Conservation (phyloP, 1,140 invertebrate species). For the Heliconius himera region DNA sequence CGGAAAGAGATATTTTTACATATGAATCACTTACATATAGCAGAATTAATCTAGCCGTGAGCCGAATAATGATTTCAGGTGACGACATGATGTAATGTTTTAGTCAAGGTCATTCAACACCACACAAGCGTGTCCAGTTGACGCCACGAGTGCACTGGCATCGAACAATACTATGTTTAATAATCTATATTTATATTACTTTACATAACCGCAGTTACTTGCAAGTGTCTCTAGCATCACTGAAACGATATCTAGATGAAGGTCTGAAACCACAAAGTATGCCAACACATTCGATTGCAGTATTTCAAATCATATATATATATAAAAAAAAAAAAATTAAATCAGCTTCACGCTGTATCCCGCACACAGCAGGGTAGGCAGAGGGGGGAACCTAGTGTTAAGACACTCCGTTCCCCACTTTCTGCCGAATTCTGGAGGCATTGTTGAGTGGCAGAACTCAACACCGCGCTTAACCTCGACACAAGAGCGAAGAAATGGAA, state of each 20-base stretch:
- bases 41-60: constrained; percentile 39
- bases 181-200: constrained; percentile 32
- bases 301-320: neutral
- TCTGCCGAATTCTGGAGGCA: no score
- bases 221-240: constrained; percentile 9
- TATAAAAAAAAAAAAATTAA: no score
- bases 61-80: constrained; percentile 40
- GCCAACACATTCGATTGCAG: neutral
- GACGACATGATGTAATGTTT: constrained; percentile 37
- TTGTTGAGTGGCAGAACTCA: no score
- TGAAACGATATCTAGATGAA: constrained; percentile 6
- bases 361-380: no score
- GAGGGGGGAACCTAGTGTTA: no score
- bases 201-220: constrained; percentile 21
- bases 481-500: no score
- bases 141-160: constrained; percentile 28
- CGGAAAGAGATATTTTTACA: neutral
- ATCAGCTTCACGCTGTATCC: no score
- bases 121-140: constrained; percentile 39
- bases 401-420: no score
- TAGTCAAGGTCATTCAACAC: constrained; percentile 35
- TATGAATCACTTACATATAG: constrained; percentile 45
- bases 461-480: no score
- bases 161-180: constrained; percentile 28
- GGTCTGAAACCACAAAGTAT: neutral